phyloP scores from a whole-genome alignment of 2,113 vertebrate genomes.

The Ctenodactylus gundi region DNA sequence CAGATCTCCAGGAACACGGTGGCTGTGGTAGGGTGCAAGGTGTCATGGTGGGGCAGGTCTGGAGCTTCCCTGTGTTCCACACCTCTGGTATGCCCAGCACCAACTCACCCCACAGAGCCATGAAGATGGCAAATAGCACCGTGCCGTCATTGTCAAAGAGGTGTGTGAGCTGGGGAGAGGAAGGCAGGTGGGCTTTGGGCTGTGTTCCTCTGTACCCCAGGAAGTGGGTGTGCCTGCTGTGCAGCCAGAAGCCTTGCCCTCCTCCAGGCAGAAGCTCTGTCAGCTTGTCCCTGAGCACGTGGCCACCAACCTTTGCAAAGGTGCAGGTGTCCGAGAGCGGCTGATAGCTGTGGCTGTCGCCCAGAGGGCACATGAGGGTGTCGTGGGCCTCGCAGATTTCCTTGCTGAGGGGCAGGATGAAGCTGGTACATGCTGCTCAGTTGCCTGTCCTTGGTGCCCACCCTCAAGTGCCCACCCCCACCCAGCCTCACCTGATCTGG shows the following conservation, averaged over 20 bases:
- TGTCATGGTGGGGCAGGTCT: fast-evolving
- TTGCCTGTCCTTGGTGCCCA: too few species aligned
- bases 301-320: slow-evolving; percentile 87
- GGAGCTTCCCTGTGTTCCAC: background rate
- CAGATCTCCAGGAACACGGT: slow-evolving; percentile 95
- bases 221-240: too few species aligned
- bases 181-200: background rate
- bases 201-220: too few species aligned
- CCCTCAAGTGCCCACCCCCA: too few species aligned
- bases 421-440: background rate
- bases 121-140: slow-evolving; percentile 93
- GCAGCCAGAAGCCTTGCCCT: too few species aligned
- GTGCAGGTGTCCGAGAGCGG: slow-evolving; percentile 90
- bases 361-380: slow-evolving; percentile 92
- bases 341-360: slow-evolving; percentile 88
- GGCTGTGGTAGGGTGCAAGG: slow-evolving; percentile 79
- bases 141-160: slow-evolving; percentile 96
- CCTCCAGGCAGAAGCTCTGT: background rate
- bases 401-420: slow-evolving; percentile 80
- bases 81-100: fast-evolving
- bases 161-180: slow-evolving; percentile 86
- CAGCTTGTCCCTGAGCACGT: background rate
- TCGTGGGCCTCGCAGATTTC: slow-evolving; percentile 90
- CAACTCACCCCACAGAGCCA: slow-evolving; percentile 96
- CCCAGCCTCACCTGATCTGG: slow-evolving; percentile 91